Percentiles rank a stretch among this genome's conserved stretches.
Conservation (phyloP, 2,113 vertebrate species). For the Alectura lathami region DNA sequence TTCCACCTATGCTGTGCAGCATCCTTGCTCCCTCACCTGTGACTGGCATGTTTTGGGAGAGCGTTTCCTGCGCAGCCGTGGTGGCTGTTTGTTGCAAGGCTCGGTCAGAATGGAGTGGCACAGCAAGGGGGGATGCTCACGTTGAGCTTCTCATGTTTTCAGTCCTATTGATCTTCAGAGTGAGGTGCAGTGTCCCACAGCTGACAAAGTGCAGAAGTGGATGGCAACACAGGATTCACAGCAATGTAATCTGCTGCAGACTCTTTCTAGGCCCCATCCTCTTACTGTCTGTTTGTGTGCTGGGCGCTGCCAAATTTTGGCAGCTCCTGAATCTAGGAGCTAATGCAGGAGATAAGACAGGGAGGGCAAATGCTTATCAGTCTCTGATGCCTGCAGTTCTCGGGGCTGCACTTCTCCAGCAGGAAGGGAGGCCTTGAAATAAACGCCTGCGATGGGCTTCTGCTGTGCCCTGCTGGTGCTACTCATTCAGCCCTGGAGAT, state of each 20-base stretch:
- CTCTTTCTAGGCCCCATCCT: neutral
- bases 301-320: neutral
- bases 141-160: neutral
- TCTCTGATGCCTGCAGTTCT: neutral
- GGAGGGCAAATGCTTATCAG: neutral
- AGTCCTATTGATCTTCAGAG: neutral
- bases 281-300: neutral
- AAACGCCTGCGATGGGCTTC: neutral
- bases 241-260: fast-evolving
- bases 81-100: fast-evolving
- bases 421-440: neutral
- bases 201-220: neutral
- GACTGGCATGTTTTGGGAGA: neutral
- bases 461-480: neutral
- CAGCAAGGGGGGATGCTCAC: neutral
- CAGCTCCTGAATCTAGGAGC: neutral
- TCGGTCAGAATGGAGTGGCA: neutral
- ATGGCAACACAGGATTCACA: neutral
- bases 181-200: neutral
- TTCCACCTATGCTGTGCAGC: neutral
- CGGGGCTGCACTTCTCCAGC: neutral
- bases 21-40: neutral
- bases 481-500: neutral
- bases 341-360: neutral
- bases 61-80: neutral